These are phyloP conservation scores for Ophioninae sp. DNA, from an alignment of 2,888 invertebrate genomes.

Conservation along the genomic window DNA sequence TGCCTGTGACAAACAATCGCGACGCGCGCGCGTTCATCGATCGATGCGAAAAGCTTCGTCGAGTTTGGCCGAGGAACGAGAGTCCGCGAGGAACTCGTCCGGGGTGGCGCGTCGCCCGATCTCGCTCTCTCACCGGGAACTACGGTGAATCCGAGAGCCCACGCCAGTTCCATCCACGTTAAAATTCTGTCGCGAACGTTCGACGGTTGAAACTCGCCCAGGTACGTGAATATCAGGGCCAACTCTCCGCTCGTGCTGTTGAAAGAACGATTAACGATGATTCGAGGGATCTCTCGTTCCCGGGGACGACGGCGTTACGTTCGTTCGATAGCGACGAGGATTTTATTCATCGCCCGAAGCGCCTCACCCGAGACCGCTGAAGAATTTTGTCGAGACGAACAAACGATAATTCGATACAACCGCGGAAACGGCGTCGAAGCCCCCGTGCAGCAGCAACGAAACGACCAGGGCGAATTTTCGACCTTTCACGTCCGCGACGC, in stretches of 20 bases:
- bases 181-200: constrained; percentile 89
- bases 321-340: too few species aligned
- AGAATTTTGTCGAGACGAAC: constrained; percentile 85
- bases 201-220: constrained; percentile 90
- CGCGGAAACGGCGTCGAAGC: constrained; percentile 84
- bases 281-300: too few species aligned
- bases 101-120: too few species aligned
- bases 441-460: constrained; percentile 84
- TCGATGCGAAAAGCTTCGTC: too few species aligned
- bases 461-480: constrained; percentile 85
- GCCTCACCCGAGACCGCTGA: constrained; percentile 84
- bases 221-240: constrained; percentile 90
- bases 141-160: constrained; percentile 89
- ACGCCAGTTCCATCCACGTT: constrained; percentile 92
- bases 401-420: constrained; percentile 83
- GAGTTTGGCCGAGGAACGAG: too few species aligned
- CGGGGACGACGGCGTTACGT: too few species aligned
- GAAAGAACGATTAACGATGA: too few species aligned
- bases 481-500: constrained; percentile 86
- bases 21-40: too few species aligned
- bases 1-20: constrained; percentile 28
- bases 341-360: constrained; percentile 67
- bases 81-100: constrained; percentile 13
- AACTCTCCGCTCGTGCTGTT: constrained; percentile 89
- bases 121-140: constrained; percentile 88